These are phyloP conservation scores for Sarcophaga caerulescens DNA, from an alignment of 2,888 invertebrate genomes.

Conservation along the genomic window DNA sequence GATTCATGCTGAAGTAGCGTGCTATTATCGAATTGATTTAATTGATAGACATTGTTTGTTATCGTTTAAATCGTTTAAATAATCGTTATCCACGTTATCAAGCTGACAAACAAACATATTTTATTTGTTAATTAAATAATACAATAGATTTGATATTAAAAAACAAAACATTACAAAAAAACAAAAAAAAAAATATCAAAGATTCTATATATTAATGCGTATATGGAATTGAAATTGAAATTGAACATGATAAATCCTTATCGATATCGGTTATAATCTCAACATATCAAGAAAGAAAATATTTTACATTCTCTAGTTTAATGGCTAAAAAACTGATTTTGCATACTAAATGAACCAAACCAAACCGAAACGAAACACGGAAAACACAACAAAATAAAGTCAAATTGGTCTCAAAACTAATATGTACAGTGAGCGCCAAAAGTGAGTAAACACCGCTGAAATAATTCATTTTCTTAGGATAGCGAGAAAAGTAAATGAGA, in stretches of 20 bases:
- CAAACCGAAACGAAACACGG: neutral
- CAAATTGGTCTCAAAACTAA: conserved; percentile 25
- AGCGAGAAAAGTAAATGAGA: too few species aligned
- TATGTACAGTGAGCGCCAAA: too few species aligned
- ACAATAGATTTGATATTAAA: conserved; percentile 12
- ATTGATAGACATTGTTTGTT: too few species aligned
- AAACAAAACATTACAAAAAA: neutral
- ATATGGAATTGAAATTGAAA: conserved; percentile 56
- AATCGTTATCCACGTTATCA: neutral
- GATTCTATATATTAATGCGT: conserved; percentile 37
- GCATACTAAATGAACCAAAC: neutral
- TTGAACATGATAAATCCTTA: conserved; percentile 54
- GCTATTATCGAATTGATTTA: too few species aligned
- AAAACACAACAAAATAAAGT: neutral
- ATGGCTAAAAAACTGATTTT: conserved; percentile 32
- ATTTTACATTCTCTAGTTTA: conserved; percentile 43
- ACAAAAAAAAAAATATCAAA: conserved; percentile 29
- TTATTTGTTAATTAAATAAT: neutral
- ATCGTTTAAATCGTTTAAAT: too few species aligned
- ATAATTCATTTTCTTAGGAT: too few species aligned
- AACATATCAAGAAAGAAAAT: conserved; percentile 62
- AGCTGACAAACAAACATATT: neutral
- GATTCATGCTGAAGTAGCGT: too few species aligned
- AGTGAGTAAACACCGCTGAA: too few species aligned
- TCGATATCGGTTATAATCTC: conserved; percentile 55